Evolutionary conservation across 2,113 vertebrate genomes (phyloP), one percentile per base, ranked within the genome.

Genomic region (Colius striatus): DNA sequence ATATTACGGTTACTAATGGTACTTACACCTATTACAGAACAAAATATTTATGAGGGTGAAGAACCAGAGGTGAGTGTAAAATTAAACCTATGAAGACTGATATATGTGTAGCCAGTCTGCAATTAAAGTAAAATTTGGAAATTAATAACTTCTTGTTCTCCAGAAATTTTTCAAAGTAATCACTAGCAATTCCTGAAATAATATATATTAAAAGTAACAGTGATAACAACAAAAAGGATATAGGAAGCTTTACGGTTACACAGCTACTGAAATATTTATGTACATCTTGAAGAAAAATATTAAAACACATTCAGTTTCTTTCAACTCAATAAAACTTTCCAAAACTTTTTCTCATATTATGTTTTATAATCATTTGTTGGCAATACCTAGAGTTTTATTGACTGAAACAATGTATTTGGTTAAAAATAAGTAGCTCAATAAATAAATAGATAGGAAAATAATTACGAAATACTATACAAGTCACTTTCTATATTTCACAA

Each of bases 51-150:
- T 45, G 41, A 77, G 9, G 19, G 80, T 55, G 62, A 81, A 71
- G n/a, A 77, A 30, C 23, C 13, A 74, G 36, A 74, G 4, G 20
- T 67, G 20, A 15, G 10, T 10, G 9, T 73, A 55, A 13, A 67
- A 81, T 14, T n/a, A 70, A 84, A 77, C 6, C 57, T 79, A 32
- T 45, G 45, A 55, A 94, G 57, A 74, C 3, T 41, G 71, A 47
- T 8, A 65, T 29, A 34, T 0, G 0, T 41, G 20, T 67, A 63
- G 13, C 10, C 21, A 89, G 16, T 9, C 29, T 84, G 23, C 13
- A 87, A 93, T 86, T 63, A 53, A 81, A 76, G 7, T 26, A 71
- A 58, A 66, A 68, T 63, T 61, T 82, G 34, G 66, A 88, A 85
- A 80, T n/a, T 85, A 70, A 9, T 5, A 17, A 57, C n/a, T 74